Conservation (phyloP, 2,113 vertebrate species). For the Emydura subglobosa region DNA sequence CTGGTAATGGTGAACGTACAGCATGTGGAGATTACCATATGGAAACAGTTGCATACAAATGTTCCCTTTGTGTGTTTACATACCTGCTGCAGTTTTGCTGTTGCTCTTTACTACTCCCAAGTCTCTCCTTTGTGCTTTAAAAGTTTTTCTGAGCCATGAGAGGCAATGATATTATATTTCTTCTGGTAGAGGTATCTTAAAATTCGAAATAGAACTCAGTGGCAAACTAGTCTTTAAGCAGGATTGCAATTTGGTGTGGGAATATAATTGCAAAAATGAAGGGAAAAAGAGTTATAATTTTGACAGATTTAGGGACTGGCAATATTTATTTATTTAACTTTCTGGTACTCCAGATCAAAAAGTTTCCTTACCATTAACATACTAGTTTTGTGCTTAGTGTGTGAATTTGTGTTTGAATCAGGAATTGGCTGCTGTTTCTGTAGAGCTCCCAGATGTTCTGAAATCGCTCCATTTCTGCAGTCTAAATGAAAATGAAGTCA, state of each 20-base stretch:
- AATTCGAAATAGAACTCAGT: neutral
- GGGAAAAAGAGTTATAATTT: neutral
- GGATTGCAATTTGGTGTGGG: neutral
- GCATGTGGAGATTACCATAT: neutral
- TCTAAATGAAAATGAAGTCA: slow-evolving; percentile 92
- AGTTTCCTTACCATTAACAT: neutral
- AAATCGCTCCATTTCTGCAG: slow-evolving; percentile 87
- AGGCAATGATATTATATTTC: neutral
- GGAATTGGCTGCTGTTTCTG: slow-evolving; percentile 84
- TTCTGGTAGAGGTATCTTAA: neutral
- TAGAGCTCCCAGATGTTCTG: slow-evolving; percentile 89
- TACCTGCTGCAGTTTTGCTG: neutral
- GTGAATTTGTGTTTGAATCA: slow-evolving; percentile 65
- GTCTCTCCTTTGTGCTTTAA: neutral
- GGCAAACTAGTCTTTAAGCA: neutral
- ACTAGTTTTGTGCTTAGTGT: neutral
- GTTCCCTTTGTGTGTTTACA: neutral
- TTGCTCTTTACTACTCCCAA: neutral
- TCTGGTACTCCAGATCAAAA: neutral
- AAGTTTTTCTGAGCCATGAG: neutral
- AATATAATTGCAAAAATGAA: neutral
- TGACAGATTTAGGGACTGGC: neutral
- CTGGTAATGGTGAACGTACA: neutral
- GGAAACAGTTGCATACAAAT: neutral
- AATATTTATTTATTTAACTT: neutral